Evolutionary conservation across 2,797 vertebrate species (phyloP).

Genomic region (Chelmon rostratus): DNA sequence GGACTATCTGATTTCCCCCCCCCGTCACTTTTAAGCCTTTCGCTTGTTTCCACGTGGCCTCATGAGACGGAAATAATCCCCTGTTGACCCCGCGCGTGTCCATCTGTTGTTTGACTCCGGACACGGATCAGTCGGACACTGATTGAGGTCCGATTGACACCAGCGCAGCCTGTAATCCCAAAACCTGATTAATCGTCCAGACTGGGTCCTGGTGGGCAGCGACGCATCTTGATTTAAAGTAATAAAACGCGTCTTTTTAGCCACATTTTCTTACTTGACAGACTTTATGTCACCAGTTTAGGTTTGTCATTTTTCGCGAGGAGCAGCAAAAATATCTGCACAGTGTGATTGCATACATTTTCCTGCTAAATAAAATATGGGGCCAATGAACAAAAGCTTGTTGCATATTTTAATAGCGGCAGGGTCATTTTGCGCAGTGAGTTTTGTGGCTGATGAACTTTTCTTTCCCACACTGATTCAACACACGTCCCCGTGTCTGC

Average conservation of each 20-base stretch:
- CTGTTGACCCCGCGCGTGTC: slow-evolving; percentile 65
- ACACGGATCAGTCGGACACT: slow-evolving; percentile 64
- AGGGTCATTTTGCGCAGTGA: slow-evolving; percentile 33
- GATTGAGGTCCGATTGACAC: slow-evolving; percentile 64
- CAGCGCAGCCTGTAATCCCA: slow-evolving; percentile 56
- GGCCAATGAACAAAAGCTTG: slow-evolving; percentile 1
- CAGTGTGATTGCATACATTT: neutral
- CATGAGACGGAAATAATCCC: slow-evolving; percentile 68
- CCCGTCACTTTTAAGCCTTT: slow-evolving; percentile 37
- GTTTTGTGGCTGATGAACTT: slow-evolving; percentile 58
- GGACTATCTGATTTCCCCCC: too few relatives aligned
- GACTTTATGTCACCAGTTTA: neutral
- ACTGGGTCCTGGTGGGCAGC: slow-evolving; percentile 3
- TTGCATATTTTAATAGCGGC: slow-evolving; percentile 43
- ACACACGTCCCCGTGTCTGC: slow-evolving; percentile 83
- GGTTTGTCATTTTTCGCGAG: neutral
- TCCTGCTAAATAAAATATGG: slow-evolving; percentile 39
- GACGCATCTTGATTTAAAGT: neutral
- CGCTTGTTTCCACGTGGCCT: slow-evolving; percentile 37
- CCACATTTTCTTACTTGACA: neutral
- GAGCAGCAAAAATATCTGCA: neutral
- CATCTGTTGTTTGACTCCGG: slow-evolving; percentile 80
- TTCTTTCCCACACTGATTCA: slow-evolving; percentile 80
- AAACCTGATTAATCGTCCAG: slow-evolving; percentile 58
- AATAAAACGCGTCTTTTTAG: neutral